These are phyloP conservation scores for Pseudococcus jackbeardsleyi DNA, from an alignment of 2,888 invertebrate species.

Conservation along the genomic window DNA sequence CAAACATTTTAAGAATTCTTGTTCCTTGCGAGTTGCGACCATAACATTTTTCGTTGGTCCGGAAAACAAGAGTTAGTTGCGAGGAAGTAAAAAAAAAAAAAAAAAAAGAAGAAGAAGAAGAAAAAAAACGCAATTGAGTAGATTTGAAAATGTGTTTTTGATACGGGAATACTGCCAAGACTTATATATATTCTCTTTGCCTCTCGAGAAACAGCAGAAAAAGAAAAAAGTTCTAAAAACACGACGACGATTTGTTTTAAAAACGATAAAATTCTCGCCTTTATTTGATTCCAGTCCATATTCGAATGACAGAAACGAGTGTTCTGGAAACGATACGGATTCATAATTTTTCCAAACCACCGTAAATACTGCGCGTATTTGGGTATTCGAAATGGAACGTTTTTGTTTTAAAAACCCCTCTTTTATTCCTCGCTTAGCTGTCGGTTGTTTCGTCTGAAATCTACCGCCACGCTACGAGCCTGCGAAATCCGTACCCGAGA, in stretches of 20 bases:
- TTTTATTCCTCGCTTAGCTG: not conserved
- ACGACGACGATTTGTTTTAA: conserved; percentile 57
- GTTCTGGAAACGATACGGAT: conserved; percentile 53
- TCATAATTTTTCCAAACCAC: conserved; percentile 46
- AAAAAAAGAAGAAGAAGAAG: too few species aligned
- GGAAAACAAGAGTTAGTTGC: not conserved
- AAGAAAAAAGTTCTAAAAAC: conserved; percentile 16
- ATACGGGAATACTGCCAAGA: conserved; percentile 63
- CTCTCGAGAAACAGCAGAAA: not conserved
- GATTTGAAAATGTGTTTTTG: conserved; percentile 65
- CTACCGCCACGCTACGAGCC: not conserved
- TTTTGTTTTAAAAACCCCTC: not conserved
- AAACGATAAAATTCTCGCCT: conserved; percentile 57
- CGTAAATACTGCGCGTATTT: conserved; percentile 24
- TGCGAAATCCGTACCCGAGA: not conserved
- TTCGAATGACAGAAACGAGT: conserved; percentile 55
- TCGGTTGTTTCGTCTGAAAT: not conserved
- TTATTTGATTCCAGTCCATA: conserved; percentile 56
- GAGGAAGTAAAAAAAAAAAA: conserved; percentile 3
- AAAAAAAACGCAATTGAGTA: conserved; percentile 32
- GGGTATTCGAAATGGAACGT: not conserved
- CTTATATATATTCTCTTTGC: conserved; percentile 58
- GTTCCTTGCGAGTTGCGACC: not conserved
- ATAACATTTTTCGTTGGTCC: not conserved
- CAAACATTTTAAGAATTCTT: conserved; percentile 10